phyloP scores from a whole-genome alignment of 2,113 vertebrate genomes.

The Xiphophorus hellerii region DNA sequence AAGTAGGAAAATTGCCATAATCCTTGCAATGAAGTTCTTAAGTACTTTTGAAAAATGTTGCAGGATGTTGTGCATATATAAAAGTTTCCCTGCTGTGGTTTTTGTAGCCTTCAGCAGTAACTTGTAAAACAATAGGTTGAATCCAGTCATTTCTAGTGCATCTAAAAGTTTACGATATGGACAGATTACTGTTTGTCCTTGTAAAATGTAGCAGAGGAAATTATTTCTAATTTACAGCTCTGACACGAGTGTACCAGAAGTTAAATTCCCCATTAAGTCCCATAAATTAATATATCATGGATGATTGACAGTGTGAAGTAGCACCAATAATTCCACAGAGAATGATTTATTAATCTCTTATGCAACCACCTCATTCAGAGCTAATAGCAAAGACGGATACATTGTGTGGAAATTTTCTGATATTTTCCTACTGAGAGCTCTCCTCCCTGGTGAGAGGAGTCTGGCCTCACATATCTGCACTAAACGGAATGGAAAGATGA shows the following conservation, averaged over 20 bases:
- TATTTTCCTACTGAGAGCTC: conserved; percentile 47
- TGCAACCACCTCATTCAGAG: conserved; percentile 36
- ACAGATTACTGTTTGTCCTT: not conserved
- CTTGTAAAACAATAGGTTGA: not conserved
- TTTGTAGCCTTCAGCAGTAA: not conserved
- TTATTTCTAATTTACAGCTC: conserved; percentile 1
- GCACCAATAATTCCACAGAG: conserved; percentile 21
- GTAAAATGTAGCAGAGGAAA: not conserved
- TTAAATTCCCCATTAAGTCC: conserved; percentile 11
- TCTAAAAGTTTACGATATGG: not conserved
- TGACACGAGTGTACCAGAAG: conserved; percentile 10
- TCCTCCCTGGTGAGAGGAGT: conserved; percentile 52
- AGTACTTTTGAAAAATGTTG: not conserved
- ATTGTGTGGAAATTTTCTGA: conserved; percentile 66
- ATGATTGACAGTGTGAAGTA: conserved; percentile 23
- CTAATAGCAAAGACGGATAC: conserved; percentile 57
- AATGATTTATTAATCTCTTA: conserved; percentile 44
- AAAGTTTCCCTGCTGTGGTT: not conserved
- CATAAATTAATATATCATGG: conserved; percentile 3
- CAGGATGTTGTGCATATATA: not conserved
- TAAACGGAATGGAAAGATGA: conserved; percentile 80
- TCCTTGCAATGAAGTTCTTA: not conserved
- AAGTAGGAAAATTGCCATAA: conserved; percentile 22
- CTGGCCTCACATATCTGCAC: conserved; percentile 70
- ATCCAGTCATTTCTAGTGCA: not conserved